Base-by-base conservation (phyloP, 2,113 vertebrate species). In the Platichthys flesus region DNA sequence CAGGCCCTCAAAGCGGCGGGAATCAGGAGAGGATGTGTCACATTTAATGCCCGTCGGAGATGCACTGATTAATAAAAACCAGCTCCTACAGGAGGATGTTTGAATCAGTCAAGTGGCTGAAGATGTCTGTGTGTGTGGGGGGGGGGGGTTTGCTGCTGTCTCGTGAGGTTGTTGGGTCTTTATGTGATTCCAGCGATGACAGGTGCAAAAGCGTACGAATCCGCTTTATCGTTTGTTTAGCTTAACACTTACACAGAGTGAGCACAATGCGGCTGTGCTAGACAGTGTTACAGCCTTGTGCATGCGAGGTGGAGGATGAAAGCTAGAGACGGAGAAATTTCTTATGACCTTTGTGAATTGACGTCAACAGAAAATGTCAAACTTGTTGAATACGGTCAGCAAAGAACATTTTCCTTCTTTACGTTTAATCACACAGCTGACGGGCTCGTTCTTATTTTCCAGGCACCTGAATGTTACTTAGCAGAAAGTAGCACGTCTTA, bases 61-160 rank as follows among this genome's bases (percentile, higher is more conserved):
- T 71, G 42, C 58, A 9, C 59, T 49, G 56, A 79, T 84, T 67
- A 84, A 71, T 79, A 51, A 13, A 3, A 72, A 65, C 62, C 51
- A 24, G 62, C 20, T 51, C 3, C 35, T 21, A 18, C 6, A 24
- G n/a, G 24, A 60, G 3, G 21, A 31, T 15, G 67, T 78, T 61
- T 45, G 9, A 67, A 64, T 83, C 42, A 49, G 56, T 74, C 57
- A 78, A 60, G 71, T 40, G 35, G 52, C 3, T 70, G 20, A 7
- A 52, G 55, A n/a, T 37, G 47, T 9, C 37, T 82, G 67, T 83
- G 62, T 31, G 28, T 31, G 5, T 28, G 23, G 24, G 24, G 24
- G 24, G 24, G 24, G 24, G 24, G 24, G 2, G 24, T 24, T 2
- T 24, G 24, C 65, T 49, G 21, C 23, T 40, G 12, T 47, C 23